A percentile compares a stretch with the other conserved stretches of the same genome.
Conservation (phyloP, 2,797 vertebrate genomes). For the Lithobates sylvaticus region DNA sequence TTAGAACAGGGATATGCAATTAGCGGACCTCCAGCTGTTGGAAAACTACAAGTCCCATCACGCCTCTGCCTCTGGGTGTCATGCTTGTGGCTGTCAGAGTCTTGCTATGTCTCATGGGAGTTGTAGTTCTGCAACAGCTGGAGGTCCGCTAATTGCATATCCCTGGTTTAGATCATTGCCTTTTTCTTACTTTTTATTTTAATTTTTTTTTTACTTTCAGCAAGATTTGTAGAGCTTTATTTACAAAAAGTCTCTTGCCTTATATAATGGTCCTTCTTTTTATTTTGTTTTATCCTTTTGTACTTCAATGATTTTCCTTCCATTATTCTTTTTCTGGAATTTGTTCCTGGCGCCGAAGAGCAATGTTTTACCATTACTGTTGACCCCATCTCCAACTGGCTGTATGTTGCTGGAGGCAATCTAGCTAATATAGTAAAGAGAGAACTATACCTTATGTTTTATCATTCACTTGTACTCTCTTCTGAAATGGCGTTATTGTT, state of each 20-base stretch:
- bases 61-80: too few species aligned
- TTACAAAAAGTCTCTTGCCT: not conserved
- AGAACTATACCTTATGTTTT: slow-evolving; percentile 27
- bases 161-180: not conserved
- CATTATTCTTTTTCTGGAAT: slow-evolving; percentile 33
- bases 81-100: too few species aligned
- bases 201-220: not conserved
- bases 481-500: slow-evolving; percentile 43
- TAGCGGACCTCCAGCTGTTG: too few species aligned
- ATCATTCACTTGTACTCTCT: slow-evolving; percentile 30
- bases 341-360: slow-evolving; percentile 25
- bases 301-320: slow-evolving; percentile 35
- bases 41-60: too few species aligned
- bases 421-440: slow-evolving; percentile 46
- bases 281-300: slow-evolving; percentile 30
- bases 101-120: too few species aligned
- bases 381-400: slow-evolving; percentile 37
- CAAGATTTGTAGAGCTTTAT: slow-evolving; percentile 7
- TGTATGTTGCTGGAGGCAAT: slow-evolving; percentile 38
- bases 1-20: too few species aligned
- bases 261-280: not conserved
- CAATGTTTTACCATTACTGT: slow-evolving; percentile 37
- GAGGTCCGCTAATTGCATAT: too few species aligned
- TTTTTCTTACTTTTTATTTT: not conserved
- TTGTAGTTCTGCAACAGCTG: too few species aligned